A percentile compares a stretch with the other conserved stretches of the same genome.
Evolutionary conservation across 2,888 invertebrate genomes (phyloP).

Genomic region (Galerucella nymphaeae): DNA sequence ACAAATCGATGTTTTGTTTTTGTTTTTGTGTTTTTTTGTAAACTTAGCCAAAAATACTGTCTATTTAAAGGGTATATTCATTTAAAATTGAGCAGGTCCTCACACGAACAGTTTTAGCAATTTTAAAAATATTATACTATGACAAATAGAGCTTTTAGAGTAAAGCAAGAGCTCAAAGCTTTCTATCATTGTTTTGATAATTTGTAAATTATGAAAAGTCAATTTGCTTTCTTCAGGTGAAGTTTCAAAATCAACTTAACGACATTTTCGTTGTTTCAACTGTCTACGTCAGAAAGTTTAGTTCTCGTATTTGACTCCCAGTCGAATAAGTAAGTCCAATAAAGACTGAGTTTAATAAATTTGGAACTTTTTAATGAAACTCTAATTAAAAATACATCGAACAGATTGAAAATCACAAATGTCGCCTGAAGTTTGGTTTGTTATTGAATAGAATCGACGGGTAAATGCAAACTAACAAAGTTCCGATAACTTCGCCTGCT

Average conservation of each 20-base stretch:
- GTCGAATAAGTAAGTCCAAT: conserved; percentile 35
- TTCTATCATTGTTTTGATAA: not conserved
- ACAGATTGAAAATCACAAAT: conserved; percentile 40
- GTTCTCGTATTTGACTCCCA: conserved; percentile 26
- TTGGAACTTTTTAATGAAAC: conserved; percentile 41
- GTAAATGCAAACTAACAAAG: conserved; percentile 46
- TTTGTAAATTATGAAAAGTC: conserved; percentile 26
- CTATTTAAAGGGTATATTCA: no score
- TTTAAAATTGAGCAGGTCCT: no score
- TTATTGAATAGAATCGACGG: conserved; percentile 42
- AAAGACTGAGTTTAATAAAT: conserved; percentile 42
- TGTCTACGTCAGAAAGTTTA: conserved; percentile 32
- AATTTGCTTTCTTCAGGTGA: conserved; percentile 15
- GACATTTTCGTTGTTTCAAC: conserved; percentile 23
- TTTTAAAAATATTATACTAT: no score
- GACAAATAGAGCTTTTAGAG: no score
- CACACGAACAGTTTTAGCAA: no score
- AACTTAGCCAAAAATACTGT: no score
- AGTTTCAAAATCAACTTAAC: conserved; percentile 8
- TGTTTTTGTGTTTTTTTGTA: not conserved
- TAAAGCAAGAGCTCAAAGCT: no score
- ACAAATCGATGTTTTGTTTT: not conserved
- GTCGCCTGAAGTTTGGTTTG: conserved; percentile 39
- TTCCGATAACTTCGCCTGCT: conserved; percentile 47
- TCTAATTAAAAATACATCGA: conserved; percentile 44